Base-by-base conservation (phyloP, 2,113 vertebrate species). In the Cynocephalus volans region DNA sequence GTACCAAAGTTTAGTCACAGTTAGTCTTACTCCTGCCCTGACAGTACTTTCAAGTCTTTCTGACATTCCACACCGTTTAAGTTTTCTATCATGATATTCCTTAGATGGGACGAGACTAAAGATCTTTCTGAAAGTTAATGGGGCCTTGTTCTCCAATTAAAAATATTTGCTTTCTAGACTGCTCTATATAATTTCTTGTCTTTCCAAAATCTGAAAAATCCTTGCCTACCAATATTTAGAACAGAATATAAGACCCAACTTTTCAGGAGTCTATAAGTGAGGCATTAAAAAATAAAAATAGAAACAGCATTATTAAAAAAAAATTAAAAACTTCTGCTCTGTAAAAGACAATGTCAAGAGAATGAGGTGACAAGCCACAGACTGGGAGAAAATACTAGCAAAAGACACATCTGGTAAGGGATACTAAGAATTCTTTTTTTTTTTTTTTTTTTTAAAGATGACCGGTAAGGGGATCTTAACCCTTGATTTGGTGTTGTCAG, bases 91-190 rank as follows among this genome's bases (percentile, higher is more conserved):
- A 18, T 23, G 15, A 28, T 28, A 8, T 64, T 81, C 45, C 48
- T 56, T n/a, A 50, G 60, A 58, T 33, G 41, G 28, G 13, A 86
- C 5, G 41, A 41, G 41, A 41, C 41, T 41, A 41, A 6, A 3
- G 26, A 67, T 14, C 52, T 76, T 95, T 81, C 67, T 76, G 69
- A 84, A 80, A 97, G 58, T 91, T 88, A 90, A 19, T 80, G 45
- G 65, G 31, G n/a, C 24, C 48, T 54, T 89, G 19, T 80, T 81
- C 85, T 76, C 31, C 52, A 72, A 91, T 58, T 94, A 45, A 91
- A 41, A 91, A 72, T 13, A 84, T 64, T 41, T 91, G 24, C 77
- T 84, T 97, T 93, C 88, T 92, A 94, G 48, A 67, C 50, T 84
- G 56, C 12, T 79, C 28, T 91, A 41, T 23, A 58, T 31, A 81